A percentile compares a stretch with the other conserved stretches of the same genome.
phyloP scores from a whole-genome alignment of 2,113 vertebrate genomes.

The Martes martes region DNA sequence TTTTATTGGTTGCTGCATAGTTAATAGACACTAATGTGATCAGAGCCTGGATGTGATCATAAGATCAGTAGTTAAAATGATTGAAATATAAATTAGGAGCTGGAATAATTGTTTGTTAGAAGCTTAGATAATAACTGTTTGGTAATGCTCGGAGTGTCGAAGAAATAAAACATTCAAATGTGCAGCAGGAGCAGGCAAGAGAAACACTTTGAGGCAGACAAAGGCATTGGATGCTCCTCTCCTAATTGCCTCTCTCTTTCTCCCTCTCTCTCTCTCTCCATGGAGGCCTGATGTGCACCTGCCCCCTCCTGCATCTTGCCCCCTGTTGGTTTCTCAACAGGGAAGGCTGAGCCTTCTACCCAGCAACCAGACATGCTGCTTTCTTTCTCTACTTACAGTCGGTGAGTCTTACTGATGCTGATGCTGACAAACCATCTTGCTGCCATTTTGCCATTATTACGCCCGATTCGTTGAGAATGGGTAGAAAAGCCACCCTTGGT shows the following conservation, averaged over 20 bases:
- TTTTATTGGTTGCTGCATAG: constrained; percentile 81
- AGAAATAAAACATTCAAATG: constrained; percentile 76
- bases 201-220: constrained; percentile 58
- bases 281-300: background rate
- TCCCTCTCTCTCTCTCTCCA: background rate
- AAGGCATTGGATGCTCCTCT: constrained; percentile 26
- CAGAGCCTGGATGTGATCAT: constrained; percentile 76
- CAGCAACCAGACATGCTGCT: background rate
- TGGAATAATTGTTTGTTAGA: constrained; percentile 78
- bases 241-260: background rate
- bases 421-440: background rate
- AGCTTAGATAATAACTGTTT: constrained; percentile 78
- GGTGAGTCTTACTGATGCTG: background rate
- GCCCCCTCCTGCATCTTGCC: background rate
- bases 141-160: constrained; percentile 67
- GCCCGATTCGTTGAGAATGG: background rate
- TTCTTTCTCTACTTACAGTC: background rate
- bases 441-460: background rate
- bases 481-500: background rate
- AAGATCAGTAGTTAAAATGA: constrained; percentile 79
- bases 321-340: background rate
- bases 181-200: constrained; percentile 21
- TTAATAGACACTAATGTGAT: constrained; percentile 79
- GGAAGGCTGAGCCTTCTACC: background rate
- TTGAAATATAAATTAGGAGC: constrained; percentile 79